A percentile compares a stretch with the other conserved stretches of the same genome.
Conservation (phyloP, 2,797 vertebrate species). For the Diglossa cyanea region DNA sequence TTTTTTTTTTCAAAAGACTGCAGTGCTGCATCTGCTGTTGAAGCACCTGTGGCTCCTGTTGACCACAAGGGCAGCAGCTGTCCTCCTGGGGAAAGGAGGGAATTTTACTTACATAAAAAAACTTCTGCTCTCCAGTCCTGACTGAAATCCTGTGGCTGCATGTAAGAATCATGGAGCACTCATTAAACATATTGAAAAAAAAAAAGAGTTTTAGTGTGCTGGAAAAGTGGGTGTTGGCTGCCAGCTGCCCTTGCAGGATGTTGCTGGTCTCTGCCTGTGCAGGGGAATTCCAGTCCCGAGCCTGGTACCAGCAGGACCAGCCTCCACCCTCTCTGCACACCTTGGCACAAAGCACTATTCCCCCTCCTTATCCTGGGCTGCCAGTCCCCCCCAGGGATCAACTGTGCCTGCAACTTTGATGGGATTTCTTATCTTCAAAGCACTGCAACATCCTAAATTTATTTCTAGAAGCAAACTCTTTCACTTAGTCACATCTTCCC, state of each 20-base stretch:
- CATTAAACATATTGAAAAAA: not conserved
- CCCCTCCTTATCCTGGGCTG: not conserved
- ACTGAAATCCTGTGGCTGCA: not conserved
- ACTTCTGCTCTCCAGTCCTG: not conserved
- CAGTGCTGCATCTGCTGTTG: not conserved
- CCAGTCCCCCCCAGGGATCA: not conserved
- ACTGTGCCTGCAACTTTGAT: not conserved
- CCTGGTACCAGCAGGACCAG: not conserved
- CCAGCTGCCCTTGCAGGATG: not conserved
- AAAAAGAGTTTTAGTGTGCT: not conserved
- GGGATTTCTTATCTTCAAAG: slow-evolving; percentile 34
- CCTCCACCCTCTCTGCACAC: not conserved
- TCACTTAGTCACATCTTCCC: not conserved
- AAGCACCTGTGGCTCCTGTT: not conserved
- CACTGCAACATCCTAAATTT: not conserved
- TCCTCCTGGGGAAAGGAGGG: not conserved
- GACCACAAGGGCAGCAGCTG: not conserved
- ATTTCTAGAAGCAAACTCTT: not conserved
- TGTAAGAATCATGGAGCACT: not conserved
- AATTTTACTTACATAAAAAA: fast-evolving
- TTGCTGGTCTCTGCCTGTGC: not conserved
- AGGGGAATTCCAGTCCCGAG: not conserved
- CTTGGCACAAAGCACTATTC: not conserved
- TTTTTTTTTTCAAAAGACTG: not conserved
- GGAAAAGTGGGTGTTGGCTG: not conserved